Evolutionary conservation across 1,140 invertebrate genomes (phyloP).

Genomic region (Drosophila simulans): DNA sequence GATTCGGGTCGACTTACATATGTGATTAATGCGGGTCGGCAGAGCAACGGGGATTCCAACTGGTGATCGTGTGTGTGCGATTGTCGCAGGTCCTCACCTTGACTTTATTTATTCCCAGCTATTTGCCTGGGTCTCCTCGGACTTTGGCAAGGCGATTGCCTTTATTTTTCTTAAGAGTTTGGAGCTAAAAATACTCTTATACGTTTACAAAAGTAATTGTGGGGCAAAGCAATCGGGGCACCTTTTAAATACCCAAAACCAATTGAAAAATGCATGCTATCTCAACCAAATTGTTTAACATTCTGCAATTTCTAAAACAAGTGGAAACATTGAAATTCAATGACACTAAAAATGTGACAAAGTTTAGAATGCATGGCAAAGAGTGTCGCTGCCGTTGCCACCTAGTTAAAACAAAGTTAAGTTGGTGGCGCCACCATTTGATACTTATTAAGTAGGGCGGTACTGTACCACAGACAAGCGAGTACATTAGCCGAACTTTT

Average conservation of each 20-base stretch:
- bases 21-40: slow-evolving; percentile 75
- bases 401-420: not conserved
- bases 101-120: slow-evolving; percentile 41
- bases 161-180: not conserved
- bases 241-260: too few species aligned
- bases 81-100: slow-evolving; percentile 14
- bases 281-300: too few species aligned
- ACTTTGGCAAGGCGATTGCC: slow-evolving; percentile 10
- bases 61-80: slow-evolving; percentile 15
- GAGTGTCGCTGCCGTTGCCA: not conserved
- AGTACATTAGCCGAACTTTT: not conserved
- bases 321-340: too few species aligned
- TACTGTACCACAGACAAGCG: not conserved
- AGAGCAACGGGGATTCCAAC: slow-evolving; percentile 32
- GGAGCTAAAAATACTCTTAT: too few species aligned
- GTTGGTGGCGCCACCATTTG: not conserved
- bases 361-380: not conserved
- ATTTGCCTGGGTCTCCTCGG: slow-evolving; percentile 11
- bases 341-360: too few species aligned
- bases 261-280: too few species aligned
- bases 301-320: too few species aligned
- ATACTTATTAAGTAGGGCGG: not conserved
- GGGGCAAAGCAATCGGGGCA: too few species aligned
- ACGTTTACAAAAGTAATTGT: too few species aligned
- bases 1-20: slow-evolving; percentile 51